Percentiles rank a stretch among this genome's conserved stretches.
Conservation (phyloP, 1,140 invertebrate species). For the Atopsyche davidsoni region DNA sequence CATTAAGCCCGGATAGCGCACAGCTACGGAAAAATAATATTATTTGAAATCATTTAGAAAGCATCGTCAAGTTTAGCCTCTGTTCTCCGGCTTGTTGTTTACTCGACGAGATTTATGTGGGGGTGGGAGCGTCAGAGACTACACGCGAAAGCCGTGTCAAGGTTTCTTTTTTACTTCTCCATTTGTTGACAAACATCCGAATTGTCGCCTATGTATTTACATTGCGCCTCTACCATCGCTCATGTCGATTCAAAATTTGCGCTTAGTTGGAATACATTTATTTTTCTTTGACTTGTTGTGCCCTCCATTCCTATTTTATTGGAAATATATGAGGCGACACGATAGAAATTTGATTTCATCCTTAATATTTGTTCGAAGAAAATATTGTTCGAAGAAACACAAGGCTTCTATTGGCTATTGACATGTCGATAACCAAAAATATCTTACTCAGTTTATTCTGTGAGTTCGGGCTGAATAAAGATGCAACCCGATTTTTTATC, state of each 20-base stretch:
- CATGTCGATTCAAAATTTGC: conserved; percentile 6
- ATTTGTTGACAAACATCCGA: conserved; percentile 19
- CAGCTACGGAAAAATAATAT: neutral
- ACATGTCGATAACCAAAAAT: too few species aligned
- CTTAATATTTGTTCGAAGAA: too few species aligned
- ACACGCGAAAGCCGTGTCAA: conserved; percentile 15
- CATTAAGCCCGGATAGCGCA: conserved; percentile 4
- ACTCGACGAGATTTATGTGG: conserved; percentile 13
- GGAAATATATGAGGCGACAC: conserved; percentile 1
- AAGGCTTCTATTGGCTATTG: too few species aligned
- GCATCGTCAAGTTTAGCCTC: neutral
- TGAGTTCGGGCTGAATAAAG: too few species aligned
- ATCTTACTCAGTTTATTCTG: too few species aligned
- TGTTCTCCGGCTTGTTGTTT: neutral
- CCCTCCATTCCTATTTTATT: conserved; percentile 6
- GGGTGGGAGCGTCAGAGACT: conserved; percentile 13
- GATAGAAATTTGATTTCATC: too few species aligned
- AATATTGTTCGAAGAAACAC: too few species aligned
- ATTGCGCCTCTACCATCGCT: neutral
- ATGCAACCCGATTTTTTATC: too few species aligned
- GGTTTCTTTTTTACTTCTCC: conserved; percentile 16
- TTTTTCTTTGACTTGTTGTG: conserved; percentile 9
- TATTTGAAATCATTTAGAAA: conserved; percentile 1
- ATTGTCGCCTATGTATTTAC: conserved; percentile 18
- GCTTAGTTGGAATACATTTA: conserved; percentile 4